Evolutionary conservation across 2,113 vertebrate species (phyloP), one percentile per base, ranked within the genome.

Genomic region (Eretmochelys imbricata): DNA sequence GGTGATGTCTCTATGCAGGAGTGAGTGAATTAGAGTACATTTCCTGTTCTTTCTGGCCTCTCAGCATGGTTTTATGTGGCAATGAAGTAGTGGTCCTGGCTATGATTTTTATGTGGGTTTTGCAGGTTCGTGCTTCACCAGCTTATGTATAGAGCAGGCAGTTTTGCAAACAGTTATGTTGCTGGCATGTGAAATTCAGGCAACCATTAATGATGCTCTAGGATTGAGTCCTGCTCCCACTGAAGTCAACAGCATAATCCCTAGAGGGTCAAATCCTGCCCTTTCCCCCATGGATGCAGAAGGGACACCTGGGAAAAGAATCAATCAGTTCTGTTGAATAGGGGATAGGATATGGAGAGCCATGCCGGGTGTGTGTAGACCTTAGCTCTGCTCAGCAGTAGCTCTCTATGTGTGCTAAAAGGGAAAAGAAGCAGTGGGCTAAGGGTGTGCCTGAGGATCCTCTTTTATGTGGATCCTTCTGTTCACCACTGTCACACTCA

Each of bases 141-240:
- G 35, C 53, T 93, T 22, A 93, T 91, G 12, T 3, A 88, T 29
- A 65, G 38, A 94, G 42, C 31, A 82, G 72, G 51, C 5, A 92
- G 75, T 81, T 92, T 95, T 95, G 92, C 72, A 93, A 86, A 53
- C 83, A 72, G 92, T 62, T 84, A 27, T 80, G 81, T 14, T 91
- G 82, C 82, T 90, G 93, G 91, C 84, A 53, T 51, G 72, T 83
- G 89, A 88, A 93, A 86, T 85, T 84, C 57, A 85, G 80, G 82
- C 79, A 96, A 93, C 88, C 6, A 8, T 83, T 48, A 90, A 93
- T 90, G 35, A 20, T 94, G 62, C 48, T 79, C 80, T 51, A 87
- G 53, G 91, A 85, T 19, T 89, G 91, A 94, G 17, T 9, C 62
- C 84, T 94, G 38, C 5, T 96, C 83, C 93, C 89, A 53, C 55